Percentiles rank a stretch among this genome's conserved stretches.
Evolutionary conservation across 1,140 invertebrate genomes (phyloP).

Genomic region (Acromyrmex echinatior): DNA sequence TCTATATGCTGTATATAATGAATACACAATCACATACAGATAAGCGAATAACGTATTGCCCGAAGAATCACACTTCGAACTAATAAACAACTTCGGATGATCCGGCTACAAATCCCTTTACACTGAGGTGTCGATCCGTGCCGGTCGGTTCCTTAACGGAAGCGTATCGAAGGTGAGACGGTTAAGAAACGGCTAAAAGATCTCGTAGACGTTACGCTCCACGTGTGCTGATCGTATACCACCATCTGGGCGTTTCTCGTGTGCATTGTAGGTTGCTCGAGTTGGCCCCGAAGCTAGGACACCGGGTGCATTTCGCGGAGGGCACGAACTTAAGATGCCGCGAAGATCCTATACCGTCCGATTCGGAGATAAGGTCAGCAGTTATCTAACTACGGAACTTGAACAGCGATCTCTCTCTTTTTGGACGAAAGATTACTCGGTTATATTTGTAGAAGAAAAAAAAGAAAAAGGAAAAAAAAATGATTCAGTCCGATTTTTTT

Average conservation of each 20-base stretch:
- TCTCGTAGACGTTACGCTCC: neutral
- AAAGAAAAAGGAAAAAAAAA: neutral
- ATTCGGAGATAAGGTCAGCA: conserved; percentile 83
- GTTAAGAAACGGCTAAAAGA: neutral
- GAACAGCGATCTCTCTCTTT: conserved; percentile 20
- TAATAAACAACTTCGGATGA: conserved; percentile 15
- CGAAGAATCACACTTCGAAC: conserved; percentile 20
- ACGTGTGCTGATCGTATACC: conserved; percentile 48
- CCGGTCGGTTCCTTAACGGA: neutral
- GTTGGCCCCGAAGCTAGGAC: conserved; percentile 84
- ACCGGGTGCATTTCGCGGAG: conserved; percentile 84
- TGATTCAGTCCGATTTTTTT: neutral
- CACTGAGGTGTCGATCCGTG: neutral
- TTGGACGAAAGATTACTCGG: neutral
- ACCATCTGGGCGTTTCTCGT: conserved; percentile 80
- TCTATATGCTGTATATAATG: neutral
- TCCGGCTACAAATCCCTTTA: conserved; percentile 18
- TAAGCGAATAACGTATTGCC: conserved; percentile 7
- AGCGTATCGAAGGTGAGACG: conserved; percentile 9
- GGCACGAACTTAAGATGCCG: conserved; percentile 86
- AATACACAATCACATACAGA: conserved; percentile 26
- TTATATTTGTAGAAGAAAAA: neutral
- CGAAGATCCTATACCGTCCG: conserved; percentile 82
- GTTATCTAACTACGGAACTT: conserved; percentile 14
- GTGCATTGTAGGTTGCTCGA: conserved; percentile 86